Evolutionary conservation across 2,888 invertebrate species (phyloP), one percentile per base, ranked within the genome.

Genomic region (Molanna angustata): DNA sequence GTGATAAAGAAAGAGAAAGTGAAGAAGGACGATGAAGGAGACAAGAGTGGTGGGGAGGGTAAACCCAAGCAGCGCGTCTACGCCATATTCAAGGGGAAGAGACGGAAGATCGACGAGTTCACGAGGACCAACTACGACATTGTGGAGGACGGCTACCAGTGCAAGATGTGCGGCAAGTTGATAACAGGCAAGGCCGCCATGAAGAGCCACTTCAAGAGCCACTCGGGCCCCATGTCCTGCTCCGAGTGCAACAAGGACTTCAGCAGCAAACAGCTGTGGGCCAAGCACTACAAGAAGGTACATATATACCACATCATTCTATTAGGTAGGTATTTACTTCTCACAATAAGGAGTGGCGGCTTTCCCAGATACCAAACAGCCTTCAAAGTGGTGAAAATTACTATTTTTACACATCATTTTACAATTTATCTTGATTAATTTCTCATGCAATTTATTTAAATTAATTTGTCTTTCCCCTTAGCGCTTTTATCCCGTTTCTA

Each of bases 141-240:
- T 14, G 49, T 49, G 11, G 49, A 49, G 16, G 49, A 49, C 17
- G 49, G 49, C 4, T 49, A 49, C 42, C 42, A 49, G 35, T 49
- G 49, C 43, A 49, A 49, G 18, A 42, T 49, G 49, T 49, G 49
- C 13, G 49, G 42, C 4, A 49, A 49, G 32, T 22, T 49, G n/a
- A 49, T 49, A 14, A 49, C 49, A n/a, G 49, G 49, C 19, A 32
- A 42, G 14, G 49, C 49, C 14, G 49, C 49, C 21, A 49, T 49
- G 49, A 49, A 49, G 35, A 49, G 49, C 22, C 49, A 49, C 14
- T 49, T 49, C 35, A 49, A 49, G 43, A 49, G 49, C n/a, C 49
- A 49, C 43, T 49, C 49, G 4, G 49, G 49, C 2, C 49, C 49
- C 43, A 49, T 49, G 49, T 42, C 49, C 18, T 49, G 49, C 22